phyloP scores from a whole-genome alignment of 2,113 vertebrate genomes.

The Hippolais icterina region DNA sequence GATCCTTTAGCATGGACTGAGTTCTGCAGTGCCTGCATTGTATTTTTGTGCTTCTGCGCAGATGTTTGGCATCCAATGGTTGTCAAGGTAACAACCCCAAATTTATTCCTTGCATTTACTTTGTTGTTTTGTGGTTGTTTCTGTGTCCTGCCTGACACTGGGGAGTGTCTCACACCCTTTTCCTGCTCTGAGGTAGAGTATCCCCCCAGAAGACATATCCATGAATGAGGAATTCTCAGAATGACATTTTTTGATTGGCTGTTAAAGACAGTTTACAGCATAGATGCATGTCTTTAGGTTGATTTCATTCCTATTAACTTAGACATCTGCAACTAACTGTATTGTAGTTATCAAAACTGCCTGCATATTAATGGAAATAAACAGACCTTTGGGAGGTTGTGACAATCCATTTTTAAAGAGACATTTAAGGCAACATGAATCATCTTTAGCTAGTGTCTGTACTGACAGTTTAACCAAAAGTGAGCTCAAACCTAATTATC shows the following conservation, averaged over 20 bases:
- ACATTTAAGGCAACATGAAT: not conserved
- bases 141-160: not conserved
- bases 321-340: not conserved
- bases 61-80: not conserved
- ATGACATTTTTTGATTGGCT: not conserved
- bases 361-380: not conserved
- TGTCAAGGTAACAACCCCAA: not conserved
- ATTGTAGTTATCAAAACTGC: not conserved
- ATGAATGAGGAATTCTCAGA: not conserved
- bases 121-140: not conserved
- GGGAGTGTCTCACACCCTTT: not conserved
- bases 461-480: not conserved
- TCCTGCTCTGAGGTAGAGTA: not conserved
- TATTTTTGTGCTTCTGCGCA: not conserved
- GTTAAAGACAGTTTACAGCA: not conserved
- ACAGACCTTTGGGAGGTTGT: not conserved
- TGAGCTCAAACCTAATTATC: not conserved
- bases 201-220: not conserved
- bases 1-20: not conserved
- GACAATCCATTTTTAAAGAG: not conserved
- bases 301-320: not conserved
- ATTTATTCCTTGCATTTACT: not conserved
- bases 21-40: not conserved
- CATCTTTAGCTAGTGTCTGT: not conserved
- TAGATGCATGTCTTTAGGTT: not conserved